phyloP scores from a whole-genome alignment of 1,140 invertebrate species.

The Pachypeltis micranthus region DNA sequence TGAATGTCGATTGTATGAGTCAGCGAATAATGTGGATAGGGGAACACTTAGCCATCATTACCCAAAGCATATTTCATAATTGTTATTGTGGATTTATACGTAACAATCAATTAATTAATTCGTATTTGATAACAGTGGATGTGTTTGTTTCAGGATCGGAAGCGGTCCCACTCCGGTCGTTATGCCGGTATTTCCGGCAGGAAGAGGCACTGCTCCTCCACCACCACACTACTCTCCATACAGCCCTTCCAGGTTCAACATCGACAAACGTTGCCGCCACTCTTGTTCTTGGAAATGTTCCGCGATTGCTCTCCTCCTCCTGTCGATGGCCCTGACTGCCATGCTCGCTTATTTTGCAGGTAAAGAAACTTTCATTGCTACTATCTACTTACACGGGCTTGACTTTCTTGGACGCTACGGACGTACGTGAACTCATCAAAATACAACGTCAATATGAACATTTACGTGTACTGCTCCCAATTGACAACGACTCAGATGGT shows the following conservation, averaged over 20 bases:
- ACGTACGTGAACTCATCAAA: no score
- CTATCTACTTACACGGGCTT: no score
- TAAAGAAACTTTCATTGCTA: no score
- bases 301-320: conserved; percentile 77
- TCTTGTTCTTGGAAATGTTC: conserved; percentile 91
- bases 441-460: no score
- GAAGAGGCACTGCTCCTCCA: conserved; percentile 52
- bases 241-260: conserved; percentile 82
- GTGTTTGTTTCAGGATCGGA: conserved; percentile 13
- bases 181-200: conserved; percentile 65
- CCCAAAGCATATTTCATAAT: no score
- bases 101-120: not conserved
- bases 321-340: conserved; percentile 74
- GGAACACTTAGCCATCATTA: no score
- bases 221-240: conserved; percentile 67
- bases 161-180: conserved; percentile 43
- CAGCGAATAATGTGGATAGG: no score
- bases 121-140: not conserved
- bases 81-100: no score
- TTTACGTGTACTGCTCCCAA: no score
- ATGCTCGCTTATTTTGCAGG: conserved; percentile 90
- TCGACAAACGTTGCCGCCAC: conserved; percentile 83
- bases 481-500: no score
- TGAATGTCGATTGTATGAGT: no score
- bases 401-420: no score